These are phyloP conservation scores for Zaprionus kolodkinae DNA, from an alignment of 1,140 invertebrate genomes.

Conservation along the genomic window DNA sequence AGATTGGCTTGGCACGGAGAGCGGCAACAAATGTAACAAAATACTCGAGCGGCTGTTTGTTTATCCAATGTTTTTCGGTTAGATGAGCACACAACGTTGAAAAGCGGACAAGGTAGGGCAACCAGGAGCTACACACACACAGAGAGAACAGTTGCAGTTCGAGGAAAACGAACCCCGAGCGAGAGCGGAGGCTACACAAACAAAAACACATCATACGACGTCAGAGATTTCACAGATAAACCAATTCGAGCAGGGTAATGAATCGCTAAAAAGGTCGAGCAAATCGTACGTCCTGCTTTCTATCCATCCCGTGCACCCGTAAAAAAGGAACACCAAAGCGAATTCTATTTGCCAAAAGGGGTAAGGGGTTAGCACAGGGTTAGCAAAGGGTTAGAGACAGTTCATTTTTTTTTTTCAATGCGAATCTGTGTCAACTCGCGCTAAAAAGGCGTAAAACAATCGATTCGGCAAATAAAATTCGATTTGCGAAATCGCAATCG, in stretches of 20 bases:
- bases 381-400: constrained; percentile 54
- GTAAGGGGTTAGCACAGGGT: constrained; percentile 55
- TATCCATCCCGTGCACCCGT: constrained; percentile 20
- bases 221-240: constrained; percentile 84
- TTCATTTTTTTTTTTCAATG: constrained; percentile 26
- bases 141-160: constrained; percentile 8
- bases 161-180: constrained; percentile 22
- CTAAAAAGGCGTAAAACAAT: constrained; percentile 82
- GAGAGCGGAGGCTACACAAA: constrained; percentile 32
- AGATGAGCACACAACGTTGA: constrained; percentile 80
- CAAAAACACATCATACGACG: constrained; percentile 48
- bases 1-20: constrained; percentile 62
- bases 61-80: constrained; percentile 84
- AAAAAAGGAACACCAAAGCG: constrained; percentile 76
- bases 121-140: constrained; percentile 12
- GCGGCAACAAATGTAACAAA: constrained; percentile 71
- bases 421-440: constrained; percentile 64
- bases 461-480: constrained; percentile 77
- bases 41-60: constrained; percentile 81
- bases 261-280: constrained; percentile 80
- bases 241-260: constrained; percentile 84
- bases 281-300: constrained; percentile 37
- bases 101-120: constrained; percentile 65
- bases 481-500: constrained; percentile 60
- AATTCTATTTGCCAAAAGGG: constrained; percentile 61